These are phyloP conservation scores for Ennomos quercinarius DNA, from an alignment of 2,888 invertebrate genomes.

Conservation along the genomic window DNA sequence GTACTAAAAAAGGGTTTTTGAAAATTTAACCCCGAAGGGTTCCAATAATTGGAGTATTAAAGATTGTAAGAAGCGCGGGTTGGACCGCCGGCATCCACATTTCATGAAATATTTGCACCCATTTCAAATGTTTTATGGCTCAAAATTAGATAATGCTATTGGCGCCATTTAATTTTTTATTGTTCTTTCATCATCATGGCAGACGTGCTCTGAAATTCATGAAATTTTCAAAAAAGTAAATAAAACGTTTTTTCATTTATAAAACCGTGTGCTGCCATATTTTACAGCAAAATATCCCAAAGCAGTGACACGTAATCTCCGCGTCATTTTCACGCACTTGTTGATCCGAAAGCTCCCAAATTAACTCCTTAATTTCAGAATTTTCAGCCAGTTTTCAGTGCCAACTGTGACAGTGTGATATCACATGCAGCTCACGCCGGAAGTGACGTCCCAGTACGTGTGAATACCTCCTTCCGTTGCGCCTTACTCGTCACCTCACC, in stretches of 20 bases:
- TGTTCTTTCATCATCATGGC: no score
- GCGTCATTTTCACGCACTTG: conserved; percentile 29
- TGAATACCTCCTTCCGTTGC: conserved; percentile 40
- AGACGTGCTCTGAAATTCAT: no score
- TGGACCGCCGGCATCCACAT: no score
- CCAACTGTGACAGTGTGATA: conserved; percentile 29
- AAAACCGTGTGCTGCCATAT: not conserved
- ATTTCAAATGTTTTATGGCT: no score
- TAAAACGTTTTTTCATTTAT: not conserved
- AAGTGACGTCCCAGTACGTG: conserved; percentile 33
- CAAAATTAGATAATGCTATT: no score
- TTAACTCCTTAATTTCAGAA: conserved; percentile 26
- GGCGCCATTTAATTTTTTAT: no score
- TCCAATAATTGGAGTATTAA: no score
- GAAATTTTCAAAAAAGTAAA: not conserved
- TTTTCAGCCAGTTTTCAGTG: conserved; percentile 16
- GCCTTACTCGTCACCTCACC: conserved; percentile 29
- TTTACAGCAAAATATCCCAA: conserved; percentile 2
- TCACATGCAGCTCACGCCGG: conserved; percentile 29
- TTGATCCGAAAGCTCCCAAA: conserved; percentile 23
- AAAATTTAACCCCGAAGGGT: no score
- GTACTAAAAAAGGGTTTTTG: no score
- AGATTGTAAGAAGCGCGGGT: no score
- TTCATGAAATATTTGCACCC: no score
- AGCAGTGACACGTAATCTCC: conserved; percentile 4